Evolutionary conservation across 2,113 vertebrate species (phyloP), one percentile per base, ranked within the genome.

Genomic region (Galbula dea): DNA sequence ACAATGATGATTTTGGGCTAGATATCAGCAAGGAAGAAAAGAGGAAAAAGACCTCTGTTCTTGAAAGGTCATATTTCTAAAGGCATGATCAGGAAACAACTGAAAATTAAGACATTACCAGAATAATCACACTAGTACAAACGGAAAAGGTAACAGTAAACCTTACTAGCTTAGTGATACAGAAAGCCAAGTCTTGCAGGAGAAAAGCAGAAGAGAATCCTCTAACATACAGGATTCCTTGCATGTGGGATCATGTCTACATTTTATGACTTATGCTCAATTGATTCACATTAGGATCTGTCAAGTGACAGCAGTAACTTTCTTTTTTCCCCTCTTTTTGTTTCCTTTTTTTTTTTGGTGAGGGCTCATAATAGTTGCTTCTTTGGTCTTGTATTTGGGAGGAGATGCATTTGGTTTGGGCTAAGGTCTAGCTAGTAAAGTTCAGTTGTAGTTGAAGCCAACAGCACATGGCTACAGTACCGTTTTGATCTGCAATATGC

Each of bases 331-430:
- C 5, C 5, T 4, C 9, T 9, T 11, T 27, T 30, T 2, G 1
- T 0, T 2, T 1, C 3, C 19, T 16, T 4, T 5, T 26, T 11
- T 2, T 37, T 68, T 54, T 43, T 34, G 0, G 0, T 72, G 27
- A 59, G n/a, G 30, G 39, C 11, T 83, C 2, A 4, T 18, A 12
- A 27, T 65, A 90, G 93, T 73, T 95, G 48, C 37, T 68, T 37
- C 48, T 69, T 80, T 66, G 49, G 32, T 67, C 52, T 77, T 62
- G 8, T 62, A 30, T 66, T 76, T 89, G 59, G n/a, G 32, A 89
- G 66, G 7, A 92, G 34, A 29, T 76, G 37, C 46, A 37, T 46
- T 80, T 72, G 29, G 32, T 80, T 83, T 88, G 29, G 19, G 34
- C 43, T 46, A 10, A 82, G 7, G 20, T 88, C 58, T 76, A 82